Evolutionary conservation across 2,888 invertebrate genomes (phyloP).

Genomic region (Icerya purchasi): DNA sequence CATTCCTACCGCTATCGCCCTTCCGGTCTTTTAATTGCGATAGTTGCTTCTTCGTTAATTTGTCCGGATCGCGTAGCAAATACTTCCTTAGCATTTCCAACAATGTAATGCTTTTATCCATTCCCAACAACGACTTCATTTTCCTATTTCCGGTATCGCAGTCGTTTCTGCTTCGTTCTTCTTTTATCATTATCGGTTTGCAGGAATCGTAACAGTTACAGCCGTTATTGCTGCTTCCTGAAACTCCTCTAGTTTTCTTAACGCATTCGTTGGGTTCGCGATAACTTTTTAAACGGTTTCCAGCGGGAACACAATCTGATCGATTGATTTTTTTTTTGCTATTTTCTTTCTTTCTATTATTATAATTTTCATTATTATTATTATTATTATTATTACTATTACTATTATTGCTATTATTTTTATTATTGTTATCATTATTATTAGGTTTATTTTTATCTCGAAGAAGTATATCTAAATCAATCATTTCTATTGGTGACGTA

Average conservation of each 20-base stretch:
- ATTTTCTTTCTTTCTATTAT: background rate
- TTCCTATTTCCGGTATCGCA: no score
- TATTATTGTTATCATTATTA: background rate
- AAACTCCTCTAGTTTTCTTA: no score
- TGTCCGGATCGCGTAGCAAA: background rate
- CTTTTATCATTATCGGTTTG: no score
- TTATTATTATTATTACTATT: background rate
- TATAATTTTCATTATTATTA: background rate
- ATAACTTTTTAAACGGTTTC: no score
- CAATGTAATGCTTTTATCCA: background rate
- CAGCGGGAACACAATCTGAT: no score
- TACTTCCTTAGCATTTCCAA: background rate
- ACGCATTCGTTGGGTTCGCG: no score
- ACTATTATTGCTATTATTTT: background rate
- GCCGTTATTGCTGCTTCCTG: no score
- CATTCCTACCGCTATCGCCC: background rate
- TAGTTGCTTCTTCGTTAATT: background rate
- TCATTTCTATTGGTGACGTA: no score
- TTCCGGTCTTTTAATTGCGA: background rate
- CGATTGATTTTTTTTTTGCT: no score
- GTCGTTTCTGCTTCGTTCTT: no score
- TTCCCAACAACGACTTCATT: background rate
- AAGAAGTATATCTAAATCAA: no score
- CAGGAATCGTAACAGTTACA: no score
- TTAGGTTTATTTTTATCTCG: background rate